Percentiles rank a stretch among this genome's conserved stretches.
These are phyloP conservation scores for Vireo altiloquus DNA, from an alignment of 2,113 vertebrate genomes.

Conservation along the genomic window DNA sequence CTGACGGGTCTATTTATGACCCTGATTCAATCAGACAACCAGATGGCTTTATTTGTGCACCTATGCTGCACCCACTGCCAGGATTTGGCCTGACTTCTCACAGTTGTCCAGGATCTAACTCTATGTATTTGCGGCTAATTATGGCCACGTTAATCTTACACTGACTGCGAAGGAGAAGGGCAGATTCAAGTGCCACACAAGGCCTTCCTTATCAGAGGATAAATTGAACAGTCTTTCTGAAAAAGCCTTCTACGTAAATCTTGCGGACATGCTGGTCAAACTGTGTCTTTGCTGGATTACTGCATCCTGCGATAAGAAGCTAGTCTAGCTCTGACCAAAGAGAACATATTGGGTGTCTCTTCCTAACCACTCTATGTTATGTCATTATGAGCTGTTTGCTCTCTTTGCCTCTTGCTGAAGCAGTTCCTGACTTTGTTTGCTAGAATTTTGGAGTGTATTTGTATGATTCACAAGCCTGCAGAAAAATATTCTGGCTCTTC, in stretches of 20 bases:
- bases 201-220: neutral
- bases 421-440: neutral
- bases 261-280: neutral
- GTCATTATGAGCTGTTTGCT: neutral
- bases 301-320: neutral
- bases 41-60: slow-evolving; percentile 47
- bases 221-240: neutral
- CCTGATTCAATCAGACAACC: slow-evolving; percentile 54
- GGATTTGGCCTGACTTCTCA: neutral
- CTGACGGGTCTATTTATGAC: slow-evolving; percentile 31
- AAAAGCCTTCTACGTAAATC: neutral
- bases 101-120: neutral
- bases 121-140: slow-evolving; percentile 4
- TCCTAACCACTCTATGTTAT: neutral
- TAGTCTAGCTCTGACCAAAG: neutral
- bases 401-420: neutral
- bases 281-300: neutral
- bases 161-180: neutral
- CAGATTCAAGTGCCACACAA: neutral
- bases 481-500: slow-evolving; percentile 52
- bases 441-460: slow-evolving; percentile 31
- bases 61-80: slow-evolving; percentile 18
- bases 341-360: neutral
- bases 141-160: neutral
- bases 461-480: slow-evolving; percentile 47